Evolutionary conservation across 2,113 vertebrate genomes (phyloP), one percentile per base, ranked within the genome.

Genomic region (Todiramphus saurophagus): DNA sequence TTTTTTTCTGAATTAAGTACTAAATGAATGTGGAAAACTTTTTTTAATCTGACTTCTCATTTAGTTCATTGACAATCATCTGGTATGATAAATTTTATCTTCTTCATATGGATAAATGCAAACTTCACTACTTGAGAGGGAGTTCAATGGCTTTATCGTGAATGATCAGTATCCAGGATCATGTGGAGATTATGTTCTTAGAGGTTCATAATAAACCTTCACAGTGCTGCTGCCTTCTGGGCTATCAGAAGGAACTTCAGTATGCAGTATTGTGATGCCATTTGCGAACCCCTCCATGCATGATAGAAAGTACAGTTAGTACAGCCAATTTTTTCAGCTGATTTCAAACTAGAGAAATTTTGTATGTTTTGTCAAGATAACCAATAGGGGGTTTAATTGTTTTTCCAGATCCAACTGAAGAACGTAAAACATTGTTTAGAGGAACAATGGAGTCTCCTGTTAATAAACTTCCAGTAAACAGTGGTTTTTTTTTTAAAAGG

Each of bases 401-500:
- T 96, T 94, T 77, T 86, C 48, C 59, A 93, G 55, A 88, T 87
- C 27, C 59, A 66, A 75, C 60, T 72, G 69, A 84, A 91, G 24
- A 84, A 25, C 60, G 41, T 67, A 67, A 82, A 70, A 69, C 37
- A 72, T 92, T 94, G 46, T 84, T 93, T 78, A 39, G 50, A 66
- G 24, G 53, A 78, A 37, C 74, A 89, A 8, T 86, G 31, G 39
- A 9, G 12, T 89, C 14, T 55, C 37, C 16, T 3, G 1, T 79
- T 85, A 82, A 60, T 83, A 79, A 84, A 50, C 35, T 70, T 79
- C 33, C 43, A 79, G 60, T 84, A 82, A 84, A 91, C 23, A 41
- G 19, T 59, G 19, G 13, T 3, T 0, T 5, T 50, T 8, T 59
- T 8, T 59, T 53, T 76, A 28, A 63, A 70, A 21, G 19, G 35